Evolutionary conservation across 2,888 invertebrate species (phyloP).

Genomic region (Scaptomyza tumidula): DNA sequence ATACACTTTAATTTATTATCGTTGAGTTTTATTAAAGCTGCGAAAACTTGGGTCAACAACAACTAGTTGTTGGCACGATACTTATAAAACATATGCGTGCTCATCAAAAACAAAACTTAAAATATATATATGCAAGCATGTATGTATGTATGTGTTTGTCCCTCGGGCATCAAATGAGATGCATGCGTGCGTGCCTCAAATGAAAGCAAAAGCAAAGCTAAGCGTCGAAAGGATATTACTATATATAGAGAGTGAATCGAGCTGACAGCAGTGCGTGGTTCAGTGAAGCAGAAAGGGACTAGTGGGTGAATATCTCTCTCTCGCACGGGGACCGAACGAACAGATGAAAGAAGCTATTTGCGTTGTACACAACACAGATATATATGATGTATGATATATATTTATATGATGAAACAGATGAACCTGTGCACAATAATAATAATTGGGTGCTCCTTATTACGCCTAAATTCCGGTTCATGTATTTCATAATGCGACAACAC

Average conservation of each 20-base stretch:
- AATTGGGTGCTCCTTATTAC: conserved; percentile 7
- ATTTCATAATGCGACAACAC: background rate
- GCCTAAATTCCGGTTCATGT: conserved; percentile 1
- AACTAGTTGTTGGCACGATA: conserved; percentile 56
- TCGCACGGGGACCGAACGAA: background rate
- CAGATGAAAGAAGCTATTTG: conserved; percentile 28
- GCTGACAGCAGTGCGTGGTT: conserved; percentile 54
- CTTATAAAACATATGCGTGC: conserved; percentile 77
- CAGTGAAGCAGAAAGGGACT: conserved; percentile 43
- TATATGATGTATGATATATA: background rate
- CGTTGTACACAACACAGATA: background rate
- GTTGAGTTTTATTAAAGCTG: conserved; percentile 51
- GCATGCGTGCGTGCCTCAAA: conserved; percentile 55
- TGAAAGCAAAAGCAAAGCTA: conserved; percentile 20
- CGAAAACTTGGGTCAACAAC: conserved; percentile 27
- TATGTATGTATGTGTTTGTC: conserved; percentile 63
- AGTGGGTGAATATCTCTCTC: conserved; percentile 11
- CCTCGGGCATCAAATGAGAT: conserved; percentile 59
- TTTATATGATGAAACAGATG: background rate
- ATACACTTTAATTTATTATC: conserved; percentile 60
- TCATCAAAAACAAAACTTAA: conserved; percentile 77
- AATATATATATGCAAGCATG: conserved; percentile 56
- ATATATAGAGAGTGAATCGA: conserved; percentile 35
- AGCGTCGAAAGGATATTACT: conserved; percentile 8
- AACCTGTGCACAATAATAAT: conserved; percentile 26